Evolutionary conservation across 2,888 invertebrate genomes (phyloP).

Genomic region (Drosophila dives): DNA sequence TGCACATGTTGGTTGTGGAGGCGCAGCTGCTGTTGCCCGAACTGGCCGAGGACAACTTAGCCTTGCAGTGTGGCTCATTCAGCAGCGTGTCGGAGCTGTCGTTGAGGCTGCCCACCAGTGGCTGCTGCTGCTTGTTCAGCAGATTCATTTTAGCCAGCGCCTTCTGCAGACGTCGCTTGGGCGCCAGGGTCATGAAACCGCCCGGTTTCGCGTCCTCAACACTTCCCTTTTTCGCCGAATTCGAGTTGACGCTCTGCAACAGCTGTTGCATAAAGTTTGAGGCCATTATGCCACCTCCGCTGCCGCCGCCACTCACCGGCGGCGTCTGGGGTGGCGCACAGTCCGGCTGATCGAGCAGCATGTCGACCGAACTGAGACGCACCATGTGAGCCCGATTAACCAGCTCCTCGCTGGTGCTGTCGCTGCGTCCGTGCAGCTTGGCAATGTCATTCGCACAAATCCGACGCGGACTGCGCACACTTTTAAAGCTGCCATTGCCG

Average conservation of each 20-base stretch:
- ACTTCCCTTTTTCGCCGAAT: constrained; percentile 78
- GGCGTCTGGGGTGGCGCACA: constrained; percentile 82
- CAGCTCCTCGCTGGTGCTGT: constrained; percentile 75
- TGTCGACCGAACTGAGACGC: constrained; percentile 91
- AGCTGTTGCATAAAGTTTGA: constrained; percentile 86
- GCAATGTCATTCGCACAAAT: constrained; percentile 87
- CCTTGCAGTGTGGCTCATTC: constrained; percentile 62
- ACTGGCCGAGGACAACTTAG: constrained; percentile 66
- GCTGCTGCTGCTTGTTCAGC: constrained; percentile 79
- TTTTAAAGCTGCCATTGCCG: constrained; percentile 66
- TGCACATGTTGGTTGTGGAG: constrained; percentile 51
- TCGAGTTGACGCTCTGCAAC: constrained; percentile 83
- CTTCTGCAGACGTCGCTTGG: constrained; percentile 93
- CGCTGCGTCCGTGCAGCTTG: constrained; percentile 87
- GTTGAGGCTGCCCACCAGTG: constrained; percentile 68
- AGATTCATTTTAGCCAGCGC: constrained; percentile 96
- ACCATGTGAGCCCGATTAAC: constrained; percentile 83
- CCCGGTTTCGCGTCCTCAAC: constrained; percentile 83
- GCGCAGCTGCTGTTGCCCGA: constrained; percentile 72
- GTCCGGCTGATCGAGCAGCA: constrained; percentile 84
- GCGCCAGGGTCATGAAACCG: constrained; percentile 94
- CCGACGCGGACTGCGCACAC: constrained; percentile 79
- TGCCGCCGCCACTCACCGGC: constrained; percentile 44
- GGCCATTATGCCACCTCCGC: constrained; percentile 72
- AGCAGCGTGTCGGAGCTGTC: constrained; percentile 79